These are phyloP conservation scores for Podabrus alpinus DNA, from an alignment of 2,888 invertebrate genomes.

Conservation along the genomic window DNA sequence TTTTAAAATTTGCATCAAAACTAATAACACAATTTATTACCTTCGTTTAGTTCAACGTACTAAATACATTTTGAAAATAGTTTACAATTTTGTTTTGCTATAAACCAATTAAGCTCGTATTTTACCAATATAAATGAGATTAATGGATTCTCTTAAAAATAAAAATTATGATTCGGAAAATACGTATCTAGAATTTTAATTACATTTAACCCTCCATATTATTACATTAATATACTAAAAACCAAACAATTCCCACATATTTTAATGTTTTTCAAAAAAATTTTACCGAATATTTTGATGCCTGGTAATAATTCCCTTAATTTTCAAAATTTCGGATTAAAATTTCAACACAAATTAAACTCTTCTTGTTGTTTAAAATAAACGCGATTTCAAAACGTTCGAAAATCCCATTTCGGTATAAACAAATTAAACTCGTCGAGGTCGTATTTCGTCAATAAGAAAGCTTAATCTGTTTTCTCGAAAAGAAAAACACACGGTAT, in stretches of 20 bases:
- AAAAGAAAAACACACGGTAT: neutral
- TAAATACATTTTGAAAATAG: no score
- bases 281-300: no score
- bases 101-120: neutral
- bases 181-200: neutral
- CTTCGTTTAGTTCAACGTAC: no score
- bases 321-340: neutral
- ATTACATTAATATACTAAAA: no score
- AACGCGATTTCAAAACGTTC: neutral
- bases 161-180: neutral
- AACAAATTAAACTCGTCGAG: neutral
- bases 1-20: no score
- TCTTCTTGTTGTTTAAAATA: neutral
- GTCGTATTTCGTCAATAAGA: neutral
- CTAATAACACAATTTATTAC: no score
- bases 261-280: no score
- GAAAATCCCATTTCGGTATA: neutral
- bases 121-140: neutral
- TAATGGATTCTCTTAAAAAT: neutral
- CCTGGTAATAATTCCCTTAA: neutral
- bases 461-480: neutral
- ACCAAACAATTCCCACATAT: no score
- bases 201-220: neutral
- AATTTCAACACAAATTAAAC: neutral
- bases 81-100: neutral